Evolutionary conservation across 2,797 vertebrate species (phyloP).

Genomic region (Anguilla megastoma): DNA sequence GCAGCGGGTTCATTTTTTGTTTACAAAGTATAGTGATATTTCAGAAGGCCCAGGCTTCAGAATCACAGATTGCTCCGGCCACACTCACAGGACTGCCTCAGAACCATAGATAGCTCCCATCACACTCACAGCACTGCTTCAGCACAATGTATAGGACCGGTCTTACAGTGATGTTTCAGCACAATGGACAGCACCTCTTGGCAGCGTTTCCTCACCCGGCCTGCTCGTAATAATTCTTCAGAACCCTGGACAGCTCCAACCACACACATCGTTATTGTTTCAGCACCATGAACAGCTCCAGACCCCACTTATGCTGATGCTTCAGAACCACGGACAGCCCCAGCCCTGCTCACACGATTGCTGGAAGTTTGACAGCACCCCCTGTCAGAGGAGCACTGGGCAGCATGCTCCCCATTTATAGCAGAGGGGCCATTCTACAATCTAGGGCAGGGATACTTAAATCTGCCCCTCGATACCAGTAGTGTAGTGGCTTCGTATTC

Average conservation of each 20-base stretch:
- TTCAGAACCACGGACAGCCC: neutral
- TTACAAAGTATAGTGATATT: neutral
- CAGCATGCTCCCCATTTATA: neutral
- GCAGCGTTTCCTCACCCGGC: neutral
- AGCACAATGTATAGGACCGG: neutral
- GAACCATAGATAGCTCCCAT: neutral
- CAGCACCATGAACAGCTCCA: neutral
- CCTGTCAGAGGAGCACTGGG: neutral
- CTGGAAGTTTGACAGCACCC: neutral
- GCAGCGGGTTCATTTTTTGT: neutral
- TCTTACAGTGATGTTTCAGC: neutral
- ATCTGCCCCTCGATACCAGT: no score
- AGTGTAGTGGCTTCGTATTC: no score
- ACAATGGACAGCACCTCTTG: neutral
- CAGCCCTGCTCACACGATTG: neutral
- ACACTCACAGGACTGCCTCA: neutral
- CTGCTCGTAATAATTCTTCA: neutral
- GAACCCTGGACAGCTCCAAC: neutral
- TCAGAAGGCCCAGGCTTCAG: neutral
- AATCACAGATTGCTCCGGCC: neutral
- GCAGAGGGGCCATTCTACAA: neutral
- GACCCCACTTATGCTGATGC: neutral
- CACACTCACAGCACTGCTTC: no score
- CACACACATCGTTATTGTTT: neutral
- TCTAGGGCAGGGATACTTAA: neutral